Evolutionary conservation across 2,797 vertebrate genomes (phyloP).

Genomic region (Phalanger gymnotis): DNA sequence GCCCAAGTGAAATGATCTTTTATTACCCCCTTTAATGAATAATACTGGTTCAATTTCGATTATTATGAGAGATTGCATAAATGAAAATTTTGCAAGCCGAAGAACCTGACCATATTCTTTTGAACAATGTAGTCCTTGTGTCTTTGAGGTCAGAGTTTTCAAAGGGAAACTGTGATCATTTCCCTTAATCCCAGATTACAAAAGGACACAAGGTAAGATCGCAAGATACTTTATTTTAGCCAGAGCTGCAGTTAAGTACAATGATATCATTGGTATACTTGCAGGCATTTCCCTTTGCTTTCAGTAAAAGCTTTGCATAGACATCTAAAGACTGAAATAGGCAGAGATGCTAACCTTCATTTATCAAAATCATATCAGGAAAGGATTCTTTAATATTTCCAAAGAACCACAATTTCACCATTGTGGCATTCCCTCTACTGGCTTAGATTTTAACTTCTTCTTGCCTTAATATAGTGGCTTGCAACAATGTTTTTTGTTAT

Average conservation of each 20-base stretch:
- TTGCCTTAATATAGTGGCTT: neutral
- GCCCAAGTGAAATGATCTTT: conserved; percentile 23
- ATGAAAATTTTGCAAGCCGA: neutral
- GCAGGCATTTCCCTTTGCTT: neutral
- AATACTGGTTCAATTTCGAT: conserved; percentile 31
- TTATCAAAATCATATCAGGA: conserved; percentile 29
- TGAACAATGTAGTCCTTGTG: conserved; percentile 21
- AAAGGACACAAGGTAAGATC: conserved; percentile 14
- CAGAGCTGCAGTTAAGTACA: conserved; percentile 20
- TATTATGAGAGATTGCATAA: neutral
- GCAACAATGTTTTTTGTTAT: neutral
- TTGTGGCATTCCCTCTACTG: neutral
- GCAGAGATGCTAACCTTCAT: conserved; percentile 21
- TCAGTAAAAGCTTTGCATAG: conserved; percentile 18
- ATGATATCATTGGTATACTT: neutral
- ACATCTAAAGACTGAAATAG: conserved; percentile 32
- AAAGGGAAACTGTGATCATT: conserved; percentile 15
- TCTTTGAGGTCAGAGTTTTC: conserved; percentile 50
- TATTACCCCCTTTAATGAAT: conserved; percentile 13
- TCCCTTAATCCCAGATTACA: conserved; percentile 43
- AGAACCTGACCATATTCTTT: conserved; percentile 30
- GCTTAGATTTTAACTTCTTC: neutral
- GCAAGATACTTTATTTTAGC: conserved; percentile 12
- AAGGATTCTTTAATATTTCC: conserved; percentile 1
- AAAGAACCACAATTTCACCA: conserved; percentile 8